Conservation (phyloP, 2,888 invertebrate species). For the Tuberolachnus salignus region DNA sequence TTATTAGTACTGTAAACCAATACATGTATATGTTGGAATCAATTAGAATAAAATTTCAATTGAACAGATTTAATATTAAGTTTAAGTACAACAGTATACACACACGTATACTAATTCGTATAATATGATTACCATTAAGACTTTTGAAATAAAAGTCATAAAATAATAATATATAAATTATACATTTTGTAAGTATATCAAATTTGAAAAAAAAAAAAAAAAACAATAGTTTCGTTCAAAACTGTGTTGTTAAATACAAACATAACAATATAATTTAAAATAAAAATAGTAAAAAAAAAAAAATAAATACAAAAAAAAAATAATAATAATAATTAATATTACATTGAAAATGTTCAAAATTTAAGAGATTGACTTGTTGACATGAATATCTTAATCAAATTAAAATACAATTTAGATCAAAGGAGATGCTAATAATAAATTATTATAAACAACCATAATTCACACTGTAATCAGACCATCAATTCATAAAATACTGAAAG, state of each 20-base stretch:
- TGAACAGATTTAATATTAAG: slow-evolving; percentile 16
- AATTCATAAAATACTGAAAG: slow-evolving; percentile 54
- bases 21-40: neutral
- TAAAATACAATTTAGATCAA: slow-evolving; percentile 27
- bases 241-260: neutral
- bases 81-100: slow-evolving; percentile 28
- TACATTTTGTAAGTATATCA: slow-evolving; percentile 16
- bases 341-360: slow-evolving; percentile 16
- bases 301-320: neutral
- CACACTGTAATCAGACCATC: slow-evolving; percentile 51
- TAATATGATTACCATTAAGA: slow-evolving; percentile 11
- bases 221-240: slow-evolving; percentile 33
- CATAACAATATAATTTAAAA: slow-evolving; percentile 32
- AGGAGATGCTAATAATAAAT: slow-evolving; percentile 28
- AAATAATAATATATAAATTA: neutral
- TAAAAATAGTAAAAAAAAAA: neutral
- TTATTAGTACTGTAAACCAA: slow-evolving; percentile 49
- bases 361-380: slow-evolving; percentile 25
- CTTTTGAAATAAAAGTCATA: slow-evolving; percentile 24
- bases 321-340: slow-evolving; percentile 18
- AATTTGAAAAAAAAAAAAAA: slow-evolving; percentile 17
- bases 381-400: slow-evolving; percentile 16
- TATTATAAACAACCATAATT: slow-evolving; percentile 27
- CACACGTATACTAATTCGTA: neutral
- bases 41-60: slow-evolving; percentile 32